A percentile compares a stretch with the other conserved stretches of the same genome.
phyloP scores from a whole-genome alignment of 2,113 vertebrate species.

The Gallinago undulata region DNA sequence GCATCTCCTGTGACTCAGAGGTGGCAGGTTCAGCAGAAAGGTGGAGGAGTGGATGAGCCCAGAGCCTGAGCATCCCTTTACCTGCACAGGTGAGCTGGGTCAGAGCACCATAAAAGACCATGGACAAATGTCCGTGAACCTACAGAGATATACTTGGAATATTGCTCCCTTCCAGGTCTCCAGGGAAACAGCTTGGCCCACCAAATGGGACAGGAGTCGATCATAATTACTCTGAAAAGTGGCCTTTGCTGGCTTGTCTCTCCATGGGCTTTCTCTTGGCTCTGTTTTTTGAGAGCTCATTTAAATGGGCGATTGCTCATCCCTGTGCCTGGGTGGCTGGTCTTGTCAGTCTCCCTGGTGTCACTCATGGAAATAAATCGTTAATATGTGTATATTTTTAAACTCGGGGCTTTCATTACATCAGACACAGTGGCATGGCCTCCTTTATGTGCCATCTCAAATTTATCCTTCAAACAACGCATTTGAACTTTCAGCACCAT shows the following conservation, averaged over 20 bases:
- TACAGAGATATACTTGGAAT: not conserved
- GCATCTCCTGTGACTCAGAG: not conserved
- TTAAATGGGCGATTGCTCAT: not conserved
- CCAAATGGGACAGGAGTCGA: not conserved
- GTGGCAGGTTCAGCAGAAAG: not conserved
- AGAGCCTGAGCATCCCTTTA: not conserved
- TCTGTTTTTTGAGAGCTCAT: not conserved
- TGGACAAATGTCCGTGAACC: not conserved
- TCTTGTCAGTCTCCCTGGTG: not conserved
- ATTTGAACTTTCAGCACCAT: not conserved
- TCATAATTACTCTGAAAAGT: not conserved
- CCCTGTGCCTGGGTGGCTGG: not conserved
- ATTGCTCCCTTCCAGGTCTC: not conserved
- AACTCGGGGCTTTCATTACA: not conserved
- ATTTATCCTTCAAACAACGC: not conserved
- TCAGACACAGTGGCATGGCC: accelerated
- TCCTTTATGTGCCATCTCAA: not conserved
- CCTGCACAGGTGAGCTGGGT: not conserved
- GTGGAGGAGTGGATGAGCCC: not conserved
- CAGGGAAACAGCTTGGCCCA: not conserved
- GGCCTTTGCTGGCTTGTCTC: not conserved
- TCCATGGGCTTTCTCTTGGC: not conserved
- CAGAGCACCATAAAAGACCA: not conserved
- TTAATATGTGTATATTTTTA: not conserved
- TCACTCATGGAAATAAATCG: not conserved